Conservation (phyloP, 1,140 invertebrate genomes). For the Drosophila repletoides region DNA sequence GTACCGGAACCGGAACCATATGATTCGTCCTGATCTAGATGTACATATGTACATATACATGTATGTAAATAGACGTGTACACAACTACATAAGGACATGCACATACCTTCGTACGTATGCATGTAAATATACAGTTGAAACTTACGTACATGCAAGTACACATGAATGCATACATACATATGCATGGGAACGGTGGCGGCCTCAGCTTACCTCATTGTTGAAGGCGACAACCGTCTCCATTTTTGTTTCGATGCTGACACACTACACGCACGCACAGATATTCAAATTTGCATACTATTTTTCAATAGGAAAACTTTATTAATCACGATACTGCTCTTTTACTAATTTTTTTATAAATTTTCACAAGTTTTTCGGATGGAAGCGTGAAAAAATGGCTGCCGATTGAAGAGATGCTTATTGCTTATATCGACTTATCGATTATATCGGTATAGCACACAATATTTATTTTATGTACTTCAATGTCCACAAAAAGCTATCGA, state of each 20-base stretch:
- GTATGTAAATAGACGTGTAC: constrained; percentile 31
- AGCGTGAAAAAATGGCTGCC: constrained; percentile 77
- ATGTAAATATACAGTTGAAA: constrained; percentile 26
- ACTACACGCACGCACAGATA: constrained; percentile 58
- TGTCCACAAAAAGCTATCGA: constrained; percentile 6
- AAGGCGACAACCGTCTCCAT: constrained; percentile 81
- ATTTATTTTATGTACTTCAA: constrained; percentile 7
- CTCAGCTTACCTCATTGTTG: constrained; percentile 80
- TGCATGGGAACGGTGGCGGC: constrained; percentile 18
- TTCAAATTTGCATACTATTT: constrained; percentile 66
- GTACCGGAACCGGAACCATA: no score
- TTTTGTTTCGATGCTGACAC: constrained; percentile 49
- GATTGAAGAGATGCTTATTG: constrained; percentile 35
- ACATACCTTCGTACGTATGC: not conserved
- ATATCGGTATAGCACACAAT: constrained; percentile 45
- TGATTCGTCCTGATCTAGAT: no score
- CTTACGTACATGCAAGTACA: constrained; percentile 1
- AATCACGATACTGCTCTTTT: constrained; percentile 12
- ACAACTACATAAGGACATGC: constrained; percentile 40
- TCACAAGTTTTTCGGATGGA: constrained; percentile 65
- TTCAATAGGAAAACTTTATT: constrained; percentile 17
- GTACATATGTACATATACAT: not conserved
- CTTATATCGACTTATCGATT: constrained; percentile 35
- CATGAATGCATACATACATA: not conserved
- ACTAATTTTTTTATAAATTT: constrained; percentile 43